Conservation (phyloP, 2,888 invertebrate species). For the Timema cristinae region DNA sequence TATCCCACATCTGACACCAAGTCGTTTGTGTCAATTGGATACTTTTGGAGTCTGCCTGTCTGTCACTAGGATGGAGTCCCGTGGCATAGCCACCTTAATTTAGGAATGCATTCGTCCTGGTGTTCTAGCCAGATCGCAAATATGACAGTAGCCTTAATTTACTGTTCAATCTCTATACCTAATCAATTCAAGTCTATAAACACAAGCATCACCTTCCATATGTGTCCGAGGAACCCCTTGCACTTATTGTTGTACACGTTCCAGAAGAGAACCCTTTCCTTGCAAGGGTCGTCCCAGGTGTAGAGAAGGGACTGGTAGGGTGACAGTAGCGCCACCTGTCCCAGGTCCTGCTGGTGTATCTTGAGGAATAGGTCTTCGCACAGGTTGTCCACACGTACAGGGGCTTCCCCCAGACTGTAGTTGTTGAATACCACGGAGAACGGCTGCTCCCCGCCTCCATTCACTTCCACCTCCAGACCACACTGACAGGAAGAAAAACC, state of each 20-base stretch:
- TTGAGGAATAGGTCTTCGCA: constrained; percentile 78
- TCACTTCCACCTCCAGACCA: constrained; percentile 66
- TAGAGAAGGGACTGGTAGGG: constrained; percentile 72
- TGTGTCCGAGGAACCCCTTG: constrained; percentile 67
- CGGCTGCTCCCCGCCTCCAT: constrained; percentile 68
- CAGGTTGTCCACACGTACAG: constrained; percentile 78
- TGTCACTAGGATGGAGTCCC: too few relatives aligned
- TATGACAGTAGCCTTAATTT: too few relatives aligned
- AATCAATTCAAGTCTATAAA: too few relatives aligned
- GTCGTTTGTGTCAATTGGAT: too few relatives aligned
- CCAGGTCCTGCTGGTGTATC: constrained; percentile 59
- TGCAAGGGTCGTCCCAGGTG: constrained; percentile 81
- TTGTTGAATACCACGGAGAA: constrained; percentile 71
- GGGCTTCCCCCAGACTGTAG: constrained; percentile 73
- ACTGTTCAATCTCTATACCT: too few relatives aligned
- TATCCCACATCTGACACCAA: too few relatives aligned
- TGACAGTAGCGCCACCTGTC: constrained; percentile 66
- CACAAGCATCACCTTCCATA: constrained; percentile 53
- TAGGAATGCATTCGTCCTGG: too few relatives aligned
- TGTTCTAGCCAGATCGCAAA: too few relatives aligned
- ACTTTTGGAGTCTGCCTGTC: too few relatives aligned
- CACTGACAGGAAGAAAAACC: constrained; percentile 49
- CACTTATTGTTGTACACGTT: constrained; percentile 77
- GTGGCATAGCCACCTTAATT: too few relatives aligned
- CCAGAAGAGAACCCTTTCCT: constrained; percentile 69